Evolutionary conservation across 2,888 invertebrate genomes (phyloP).

Genomic region (Aphrophora alni): DNA sequence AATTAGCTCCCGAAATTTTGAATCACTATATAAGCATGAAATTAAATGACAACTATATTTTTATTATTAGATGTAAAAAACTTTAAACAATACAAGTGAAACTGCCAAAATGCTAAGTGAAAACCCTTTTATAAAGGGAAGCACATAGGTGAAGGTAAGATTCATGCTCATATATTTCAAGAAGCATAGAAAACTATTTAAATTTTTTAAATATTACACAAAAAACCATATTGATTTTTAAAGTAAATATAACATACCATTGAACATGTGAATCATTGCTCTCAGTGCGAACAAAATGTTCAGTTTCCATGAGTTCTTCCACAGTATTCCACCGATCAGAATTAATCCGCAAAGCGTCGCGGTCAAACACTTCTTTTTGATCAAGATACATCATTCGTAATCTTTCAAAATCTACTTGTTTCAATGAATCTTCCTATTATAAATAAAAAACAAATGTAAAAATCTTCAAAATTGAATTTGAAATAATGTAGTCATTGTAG

Average conservation of each 20-base stretch:
- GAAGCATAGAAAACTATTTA: no score
- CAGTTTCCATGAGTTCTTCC: conserved; percentile 38
- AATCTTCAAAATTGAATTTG: conserved; percentile 54
- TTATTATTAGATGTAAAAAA: no score
- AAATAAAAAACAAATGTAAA: conserved; percentile 41
- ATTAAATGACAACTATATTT: no score
- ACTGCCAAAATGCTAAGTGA: no score
- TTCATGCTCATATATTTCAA: no score
- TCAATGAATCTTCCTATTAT: conserved; percentile 44
- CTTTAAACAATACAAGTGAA: no score
- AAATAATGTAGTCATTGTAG: conserved; percentile 16
- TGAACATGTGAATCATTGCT: conserved; percentile 54
- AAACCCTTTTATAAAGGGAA: no score
- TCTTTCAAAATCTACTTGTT: conserved; percentile 61
- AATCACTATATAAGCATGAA: no score
- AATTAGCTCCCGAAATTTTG: no score
- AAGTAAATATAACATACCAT: conserved; percentile 55
- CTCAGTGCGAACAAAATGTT: conserved; percentile 50
- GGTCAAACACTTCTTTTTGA: conserved; percentile 66
- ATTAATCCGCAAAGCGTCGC: conserved; percentile 67
- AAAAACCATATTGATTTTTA: no score
- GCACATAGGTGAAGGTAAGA: no score
- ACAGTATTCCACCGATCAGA: conserved; percentile 51
- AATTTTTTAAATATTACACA: no score
- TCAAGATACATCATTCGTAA: conserved; percentile 65